phyloP scores from a whole-genome alignment of 1,140 invertebrate species.

The Eriosoma lanigerum region DNA sequence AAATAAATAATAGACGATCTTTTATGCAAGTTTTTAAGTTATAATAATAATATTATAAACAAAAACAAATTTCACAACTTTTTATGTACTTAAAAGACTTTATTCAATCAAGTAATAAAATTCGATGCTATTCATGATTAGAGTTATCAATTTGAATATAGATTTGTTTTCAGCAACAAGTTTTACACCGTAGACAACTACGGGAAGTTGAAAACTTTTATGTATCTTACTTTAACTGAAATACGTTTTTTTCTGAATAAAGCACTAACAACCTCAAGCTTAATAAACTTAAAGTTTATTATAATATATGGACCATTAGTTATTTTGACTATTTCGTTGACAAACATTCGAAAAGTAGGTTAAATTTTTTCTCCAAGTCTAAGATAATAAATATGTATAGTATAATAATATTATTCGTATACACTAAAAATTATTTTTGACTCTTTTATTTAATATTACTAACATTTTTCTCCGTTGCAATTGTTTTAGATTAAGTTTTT shows the following conservation, averaged over 20 bases:
- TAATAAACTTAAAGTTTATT: neutral
- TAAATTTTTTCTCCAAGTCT: neutral
- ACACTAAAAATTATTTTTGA: too few relatives aligned
- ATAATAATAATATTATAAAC: too few relatives aligned
- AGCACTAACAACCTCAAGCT: neutral
- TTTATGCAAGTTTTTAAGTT: too few relatives aligned
- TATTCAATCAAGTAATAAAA: too few relatives aligned
- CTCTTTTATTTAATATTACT: too few relatives aligned
- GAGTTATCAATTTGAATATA: neutral
- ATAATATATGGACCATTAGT: neutral
- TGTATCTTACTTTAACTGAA: neutral
- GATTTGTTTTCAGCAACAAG: neutral
- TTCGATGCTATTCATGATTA: neutral
- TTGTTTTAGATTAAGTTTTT: too few relatives aligned
- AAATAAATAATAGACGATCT: too few relatives aligned
- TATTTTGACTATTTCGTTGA: constrained; percentile 6
- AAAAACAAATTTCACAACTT: neutral
- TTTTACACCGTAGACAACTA: too few relatives aligned
- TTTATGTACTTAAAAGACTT: neutral
- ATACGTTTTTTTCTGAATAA: neutral
- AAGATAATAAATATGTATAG: neutral
- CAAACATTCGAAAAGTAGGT: neutral
- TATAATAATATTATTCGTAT: too few relatives aligned
- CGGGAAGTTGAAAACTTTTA: neutral
- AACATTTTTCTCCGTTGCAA: neutral